Evolutionary conservation across 2,888 invertebrate genomes (phyloP), one percentile per base, ranked within the genome.

Genomic region (Eumerus sabulonum): DNA sequence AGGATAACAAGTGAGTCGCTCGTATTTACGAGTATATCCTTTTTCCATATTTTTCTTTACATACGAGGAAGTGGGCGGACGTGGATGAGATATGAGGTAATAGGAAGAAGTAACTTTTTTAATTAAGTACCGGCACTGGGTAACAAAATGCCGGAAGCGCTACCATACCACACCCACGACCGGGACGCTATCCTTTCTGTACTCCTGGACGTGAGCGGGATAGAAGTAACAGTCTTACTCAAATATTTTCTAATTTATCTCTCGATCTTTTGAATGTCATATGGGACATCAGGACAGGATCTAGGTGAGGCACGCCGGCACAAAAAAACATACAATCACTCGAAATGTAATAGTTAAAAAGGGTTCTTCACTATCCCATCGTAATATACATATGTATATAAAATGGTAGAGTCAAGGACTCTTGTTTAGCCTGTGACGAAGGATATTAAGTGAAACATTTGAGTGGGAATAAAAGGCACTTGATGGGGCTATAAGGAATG

Each of bases 291-390:
- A n/a, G n/a, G n/a, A n/a, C n/a, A n/a, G n/a, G n/a, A n/a, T n/a
- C n/a, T n/a, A n/a, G n/a, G n/a, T n/a, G n/a, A n/a, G 50, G 35
- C 36, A 73, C 62, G 54, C 38, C 13, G 11, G 44, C 45, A 62
- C 42, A 40, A 54, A 62, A 42, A 54, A 40, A 19, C 0, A n/a
- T 3, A 19, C 17, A 57, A 47, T 66, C 59, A 56, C 66, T 76
- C 60, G 56, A 72, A 67, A 77, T 77, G 67, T 77, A 59, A 76
- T 64, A 76, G 56, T 76, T 72, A 77, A 72, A 77, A 77, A 72
- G 76, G 76, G 72, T 77, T 27, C 7, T 27, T 71, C 60, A 71
- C 71, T 72, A 72, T n/a, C n/a, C 11, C 11, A 36, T 40, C 27
- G 40, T 40, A 40, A 67, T 72, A 67, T 77, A 72, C 72, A 72